Base-by-base conservation (phyloP, 2,113 vertebrate genomes). In the Balaenoptera acutorostrata region DNA sequence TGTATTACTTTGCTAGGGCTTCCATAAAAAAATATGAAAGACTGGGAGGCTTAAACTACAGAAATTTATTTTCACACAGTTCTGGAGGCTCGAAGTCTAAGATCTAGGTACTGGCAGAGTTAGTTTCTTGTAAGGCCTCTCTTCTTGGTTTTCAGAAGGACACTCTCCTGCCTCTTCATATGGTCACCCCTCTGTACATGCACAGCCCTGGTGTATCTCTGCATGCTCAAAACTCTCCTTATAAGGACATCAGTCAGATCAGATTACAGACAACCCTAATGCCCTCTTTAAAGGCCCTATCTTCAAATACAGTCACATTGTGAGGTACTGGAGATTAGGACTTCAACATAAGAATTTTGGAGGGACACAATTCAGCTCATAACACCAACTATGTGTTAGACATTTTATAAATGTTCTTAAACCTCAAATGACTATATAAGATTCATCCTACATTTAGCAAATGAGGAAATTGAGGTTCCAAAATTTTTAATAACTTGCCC, bases 401-500 rank as follows among this genome's bases (percentile, higher is more conserved):
- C 66, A 5, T 27, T 63, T 93, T 74, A 74, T 59, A 11, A 21
- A 86, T 59, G 33, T 49, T 94, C 18, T 41, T 74, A 88, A 81
- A 61, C 25, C 20, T 77, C 27, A 83, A 39, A 64, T 87, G 90
- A 66, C 33, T 68, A 49, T 20, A 57, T 33, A 75, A 77, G 36
- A 92, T 52, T 92, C 49, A 83, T 88, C 52, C 21, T 74, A 52
- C 12, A 87, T 81, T 81, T 93, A 82, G 44, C 52, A 87, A 82
- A 82, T 74, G 36, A 68, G 49, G 44, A 74, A 90, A 89, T 3
- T 87, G 23, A 82, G 23, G 18, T 55, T 82, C n/a, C 25, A 81
- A 77, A 13, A 17, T 23, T 27, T 87, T 75, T 46, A 82, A 75
- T 49, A 57, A 88, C 25, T 64, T 77, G 12, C 27, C 44, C 41